Conservation (phyloP, 2,888 invertebrate species). For the Eretmocerus hayati region DNA sequence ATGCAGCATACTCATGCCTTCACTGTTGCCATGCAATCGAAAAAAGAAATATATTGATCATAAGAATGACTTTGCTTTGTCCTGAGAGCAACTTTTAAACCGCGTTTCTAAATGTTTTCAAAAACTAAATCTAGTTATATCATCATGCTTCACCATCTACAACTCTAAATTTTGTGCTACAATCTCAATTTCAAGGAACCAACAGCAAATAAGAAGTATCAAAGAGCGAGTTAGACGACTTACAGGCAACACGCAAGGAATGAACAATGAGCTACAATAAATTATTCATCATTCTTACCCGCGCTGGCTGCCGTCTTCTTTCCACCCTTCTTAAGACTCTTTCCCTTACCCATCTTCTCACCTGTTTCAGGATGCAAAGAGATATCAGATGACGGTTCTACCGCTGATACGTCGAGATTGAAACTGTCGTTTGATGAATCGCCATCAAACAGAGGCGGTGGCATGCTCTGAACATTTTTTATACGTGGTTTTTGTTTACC, state of each 20-base stretch:
- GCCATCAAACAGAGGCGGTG: slow-evolving; percentile 34
- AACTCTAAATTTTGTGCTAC: too few relatives aligned
- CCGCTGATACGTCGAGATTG: slow-evolving; percentile 36
- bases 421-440: slow-evolving; percentile 43
- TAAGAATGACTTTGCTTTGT: too few relatives aligned
- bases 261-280: neutral
- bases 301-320: slow-evolving; percentile 5
- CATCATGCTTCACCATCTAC: too few relatives aligned
- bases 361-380: slow-evolving; percentile 32
- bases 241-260: neutral
- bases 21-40: too few relatives aligned
- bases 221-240: neutral
- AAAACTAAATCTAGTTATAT: too few relatives aligned
- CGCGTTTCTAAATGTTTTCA: too few relatives aligned
- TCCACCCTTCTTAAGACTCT: slow-evolving; percentile 10
- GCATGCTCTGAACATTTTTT: slow-evolving; percentile 11
- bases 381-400: slow-evolving; percentile 36
- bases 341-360: slow-evolving; percentile 12
- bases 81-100: too few relatives aligned
- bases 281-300: slow-evolving; percentile 3
- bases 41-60: too few relatives aligned
- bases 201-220: too few relatives aligned
- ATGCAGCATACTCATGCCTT: too few relatives aligned
- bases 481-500: slow-evolving; percentile 18
- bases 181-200: too few relatives aligned